Base-by-base conservation (phyloP, 2,797 vertebrate genomes). In the Argya squamiceps region DNA sequence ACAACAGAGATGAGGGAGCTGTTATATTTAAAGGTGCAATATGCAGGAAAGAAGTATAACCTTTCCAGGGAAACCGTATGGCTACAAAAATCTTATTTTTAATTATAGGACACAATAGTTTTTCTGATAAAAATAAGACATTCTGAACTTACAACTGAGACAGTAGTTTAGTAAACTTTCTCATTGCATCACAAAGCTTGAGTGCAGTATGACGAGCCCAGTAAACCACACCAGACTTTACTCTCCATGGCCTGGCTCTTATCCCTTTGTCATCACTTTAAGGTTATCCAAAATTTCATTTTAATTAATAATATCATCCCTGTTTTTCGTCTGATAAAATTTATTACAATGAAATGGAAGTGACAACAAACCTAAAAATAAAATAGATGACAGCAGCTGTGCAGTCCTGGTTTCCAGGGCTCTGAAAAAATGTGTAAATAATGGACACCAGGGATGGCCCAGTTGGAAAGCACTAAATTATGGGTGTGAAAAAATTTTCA, bases 241-340 rank as follows among this genome's bases (percentile, higher is more conserved):
- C 9, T 37, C 7, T 60, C 17, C 29, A 27, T 41, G 26, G 49
- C 43, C 53, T 84, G 49, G 27, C 20, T 71, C 64, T 81, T 88
- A 53, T 27, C 21, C 29, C 39, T 64, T 46, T 83, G 47, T 56
- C 22, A 70, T 55, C 39, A 63, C 17, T 30, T 63, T 86, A 88
- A 49, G 34, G 21, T 55, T 63, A 80, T 24, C 27, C 63, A 83
- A 94, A 97, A 80, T 85, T 67, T 23, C 71, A 80, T 58, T 91
- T 56, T 84, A 95, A 95, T 97, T 96, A 84, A 75, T 65, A 95
- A 75, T 41, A 86, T 62, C 36, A 32, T 73, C 62, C 68, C 86
- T 94, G 15, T n/a, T 93, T 89, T 96, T 84, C 69, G 95, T 92
- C 69, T 88, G 63, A 34, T 59, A 89, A 60, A 50, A 84, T 10